Conservation (phyloP, 2,888 invertebrate species). For the Caprella mutica region DNA sequence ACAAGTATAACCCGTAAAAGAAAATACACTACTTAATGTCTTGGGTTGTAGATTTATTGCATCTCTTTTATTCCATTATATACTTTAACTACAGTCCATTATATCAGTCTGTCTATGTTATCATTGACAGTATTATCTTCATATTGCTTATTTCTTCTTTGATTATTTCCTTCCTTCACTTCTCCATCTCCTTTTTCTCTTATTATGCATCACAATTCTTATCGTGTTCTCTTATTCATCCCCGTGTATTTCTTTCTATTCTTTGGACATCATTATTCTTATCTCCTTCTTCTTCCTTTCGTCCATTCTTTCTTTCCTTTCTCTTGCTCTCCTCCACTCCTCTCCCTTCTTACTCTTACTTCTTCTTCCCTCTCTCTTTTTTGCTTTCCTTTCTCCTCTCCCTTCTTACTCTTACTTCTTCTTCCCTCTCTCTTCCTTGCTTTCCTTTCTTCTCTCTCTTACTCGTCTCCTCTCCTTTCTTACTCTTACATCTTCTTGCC, state of each 20-base stretch:
- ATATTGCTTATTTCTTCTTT: background rate
- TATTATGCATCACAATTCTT: background rate
- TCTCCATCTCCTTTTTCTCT: background rate
- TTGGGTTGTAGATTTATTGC: no score
- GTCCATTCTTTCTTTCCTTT: background rate
- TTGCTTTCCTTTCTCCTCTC: background rate
- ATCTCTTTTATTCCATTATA: no score
- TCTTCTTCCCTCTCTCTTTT: background rate
- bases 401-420: conserved; percentile 1
- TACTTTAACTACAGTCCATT: no score
- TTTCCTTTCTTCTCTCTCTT: background rate
- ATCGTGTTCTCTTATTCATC: background rate
- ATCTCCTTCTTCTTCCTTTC: background rate
- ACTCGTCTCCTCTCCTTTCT: background rate
- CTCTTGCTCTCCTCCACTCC: background rate
- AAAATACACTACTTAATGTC: no score
- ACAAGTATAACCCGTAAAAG: no score
- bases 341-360: background rate
- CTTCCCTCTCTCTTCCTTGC: background rate
- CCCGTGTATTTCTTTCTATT: background rate
- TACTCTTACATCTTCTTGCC: background rate
- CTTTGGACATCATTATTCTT: background rate
- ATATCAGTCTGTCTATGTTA: background rate
- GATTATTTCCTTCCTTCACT: background rate
- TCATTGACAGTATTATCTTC: background rate